These are phyloP conservation scores for Brotula barbata DNA, from an alignment of 2,797 vertebrate genomes.

Conservation along the genomic window DNA sequence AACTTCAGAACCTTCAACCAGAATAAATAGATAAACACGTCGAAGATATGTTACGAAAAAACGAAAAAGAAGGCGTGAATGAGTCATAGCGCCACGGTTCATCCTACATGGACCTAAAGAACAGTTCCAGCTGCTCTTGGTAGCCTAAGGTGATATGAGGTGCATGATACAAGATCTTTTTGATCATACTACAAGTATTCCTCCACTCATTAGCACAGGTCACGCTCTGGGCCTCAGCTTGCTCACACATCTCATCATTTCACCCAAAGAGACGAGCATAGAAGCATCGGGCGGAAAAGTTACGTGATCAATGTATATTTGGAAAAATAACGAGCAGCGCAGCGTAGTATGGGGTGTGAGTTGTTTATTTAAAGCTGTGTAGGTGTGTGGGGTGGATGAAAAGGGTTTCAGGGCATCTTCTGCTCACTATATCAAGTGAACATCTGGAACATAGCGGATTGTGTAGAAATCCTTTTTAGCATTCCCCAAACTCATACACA, in stretches of 20 bases:
- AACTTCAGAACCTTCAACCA: slow-evolving; percentile 51
- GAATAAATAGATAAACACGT: slow-evolving; percentile 66
- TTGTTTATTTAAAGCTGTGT: background rate
- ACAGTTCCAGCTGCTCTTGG: slow-evolving; percentile 56
- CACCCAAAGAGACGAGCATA: slow-evolving; percentile 25
- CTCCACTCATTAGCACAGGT: slow-evolving; percentile 63
- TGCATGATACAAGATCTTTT: slow-evolving; percentile 45
- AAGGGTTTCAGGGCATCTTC: slow-evolving; percentile 33
- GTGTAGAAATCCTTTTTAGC: slow-evolving; percentile 40
- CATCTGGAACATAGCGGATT: slow-evolving; percentile 58
- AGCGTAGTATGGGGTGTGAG: slow-evolving; percentile 6
- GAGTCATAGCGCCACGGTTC: slow-evolving; percentile 54
- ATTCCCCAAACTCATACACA: slow-evolving; percentile 60
- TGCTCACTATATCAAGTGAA: slow-evolving; percentile 17
- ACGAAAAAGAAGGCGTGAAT: slow-evolving; percentile 45
- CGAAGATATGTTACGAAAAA: slow-evolving; percentile 19
- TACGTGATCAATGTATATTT: slow-evolving; percentile 12
- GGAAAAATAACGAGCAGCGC: slow-evolving; percentile 22
- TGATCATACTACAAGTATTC: slow-evolving; percentile 55
- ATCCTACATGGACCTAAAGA: slow-evolving; percentile 36
- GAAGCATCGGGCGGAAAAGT: slow-evolving; percentile 23
- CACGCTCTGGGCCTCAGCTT: slow-evolving; percentile 43
- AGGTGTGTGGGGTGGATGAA: slow-evolving; percentile 28
- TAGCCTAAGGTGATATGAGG: slow-evolving; percentile 57
- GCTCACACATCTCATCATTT: slow-evolving; percentile 46